Evolutionary conservation across 2,797 vertebrate species (phyloP).

Genomic region (Sebastolobus altivelis): DNA sequence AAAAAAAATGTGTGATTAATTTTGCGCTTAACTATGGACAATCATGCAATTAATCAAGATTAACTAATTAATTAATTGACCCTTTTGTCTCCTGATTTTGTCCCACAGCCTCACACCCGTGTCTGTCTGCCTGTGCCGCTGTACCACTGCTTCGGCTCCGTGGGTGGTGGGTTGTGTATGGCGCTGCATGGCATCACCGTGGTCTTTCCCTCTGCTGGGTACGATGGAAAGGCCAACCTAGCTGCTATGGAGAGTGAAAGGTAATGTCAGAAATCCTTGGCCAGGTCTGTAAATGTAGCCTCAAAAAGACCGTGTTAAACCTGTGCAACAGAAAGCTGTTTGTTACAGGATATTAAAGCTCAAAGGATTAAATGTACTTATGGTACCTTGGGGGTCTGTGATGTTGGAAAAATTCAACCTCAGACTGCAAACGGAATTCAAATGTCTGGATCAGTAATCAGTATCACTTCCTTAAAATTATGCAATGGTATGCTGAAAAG

Average conservation of each 20-base stretch:
- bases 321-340: neutral
- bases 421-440: neutral
- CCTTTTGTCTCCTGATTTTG: neutral
- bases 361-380: neutral
- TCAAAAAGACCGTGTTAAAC: neutral
- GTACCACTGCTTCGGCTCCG: constrained; percentile 94
- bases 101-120: constrained; percentile 74
- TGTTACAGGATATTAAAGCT: neutral
- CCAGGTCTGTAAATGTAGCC: neutral
- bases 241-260: constrained; percentile 88
- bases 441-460: neutral
- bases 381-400: neutral
- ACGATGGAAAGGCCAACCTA: constrained; percentile 86
- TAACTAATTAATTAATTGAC: too few relatives aligned
- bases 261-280: constrained; percentile 75
- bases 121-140: constrained; percentile 88
- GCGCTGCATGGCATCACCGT: constrained; percentile 84
- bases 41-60: too few relatives aligned
- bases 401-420: neutral
- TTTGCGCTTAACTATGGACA: too few relatives aligned
- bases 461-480: neutral
- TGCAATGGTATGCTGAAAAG: neutral
- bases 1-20: too few relatives aligned
- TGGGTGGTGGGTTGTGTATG: constrained; percentile 88
- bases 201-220: constrained; percentile 87